Evolutionary conservation across 2,113 vertebrate species (phyloP).

Genomic region (Phycodurus eques): DNA sequence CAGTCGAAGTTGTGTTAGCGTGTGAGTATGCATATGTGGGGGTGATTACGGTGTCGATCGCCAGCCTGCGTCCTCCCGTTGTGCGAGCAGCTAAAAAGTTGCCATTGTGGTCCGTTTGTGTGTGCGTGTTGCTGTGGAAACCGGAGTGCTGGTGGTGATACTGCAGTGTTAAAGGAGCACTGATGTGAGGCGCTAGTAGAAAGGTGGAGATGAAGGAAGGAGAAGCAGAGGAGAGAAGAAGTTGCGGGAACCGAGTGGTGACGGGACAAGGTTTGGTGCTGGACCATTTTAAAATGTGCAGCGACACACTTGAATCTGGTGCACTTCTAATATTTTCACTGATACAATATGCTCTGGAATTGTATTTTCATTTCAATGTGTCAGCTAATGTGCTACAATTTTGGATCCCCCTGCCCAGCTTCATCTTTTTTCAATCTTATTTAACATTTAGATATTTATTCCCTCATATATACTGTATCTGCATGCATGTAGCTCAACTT

Average conservation of each 20-base stretch:
- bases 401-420: too few relatives aligned
- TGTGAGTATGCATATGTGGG: conserved; percentile 31
- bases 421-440: too few relatives aligned
- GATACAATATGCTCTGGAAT: too few relatives aligned
- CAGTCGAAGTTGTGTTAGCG: conserved; percentile 7
- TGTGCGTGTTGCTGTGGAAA: conserved; percentile 40
- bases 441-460: too few relatives aligned
- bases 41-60: conserved; percentile 50
- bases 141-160: conserved; percentile 28
- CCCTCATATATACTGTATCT: too few relatives aligned
- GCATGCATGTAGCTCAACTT: too few relatives aligned
- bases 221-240: conserved; percentile 16
- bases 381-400: too few relatives aligned
- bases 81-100: conserved; percentile 24
- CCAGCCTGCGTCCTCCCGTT: conserved; percentile 19
- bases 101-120: conserved; percentile 27
- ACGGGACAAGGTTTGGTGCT: neutral
- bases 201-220: conserved; percentile 19
- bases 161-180: conserved; percentile 20
- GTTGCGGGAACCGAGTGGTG: neutral
- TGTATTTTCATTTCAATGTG: too few relatives aligned
- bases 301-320: too few relatives aligned
- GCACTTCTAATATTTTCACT: too few relatives aligned
- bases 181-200: conserved; percentile 24
- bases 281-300: too few relatives aligned